Base-by-base conservation (phyloP, 2,888 invertebrate species). In the Cryptus armator region DNA sequence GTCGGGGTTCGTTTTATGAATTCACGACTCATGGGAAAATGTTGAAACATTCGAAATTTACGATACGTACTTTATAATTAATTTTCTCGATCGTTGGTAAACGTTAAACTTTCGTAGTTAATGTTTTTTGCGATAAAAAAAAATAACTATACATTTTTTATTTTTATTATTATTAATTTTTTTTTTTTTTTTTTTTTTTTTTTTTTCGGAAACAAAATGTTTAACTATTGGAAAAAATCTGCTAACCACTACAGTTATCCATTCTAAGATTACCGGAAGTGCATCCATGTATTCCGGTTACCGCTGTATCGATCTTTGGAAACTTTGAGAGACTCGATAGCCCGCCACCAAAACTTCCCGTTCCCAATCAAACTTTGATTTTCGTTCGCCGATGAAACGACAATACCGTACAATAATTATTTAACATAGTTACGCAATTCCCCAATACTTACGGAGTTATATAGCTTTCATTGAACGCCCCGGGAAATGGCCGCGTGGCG, bases 331-430 rank as follows among this genome's bases (percentile, higher is more conserved):
- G 37, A 62, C 62, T 62, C 29, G 12, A 29, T 37, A 12, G 12
- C 10, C 37, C 29, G 37, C n/a, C 62, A 5, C 37, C 37, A 9
- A 16, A 62, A 12, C 62, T 62, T 14, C 19, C 71, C 16, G 37
- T 71, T 46, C 5, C 16, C 48, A 62, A 64, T 75, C 10, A 66
- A 51, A 66, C 14, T 10, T 66, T 9, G n/a, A 70, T 71, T 80
- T 37, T 32, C 67, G 29, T 16, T 44, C 64, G 24, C 48, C 10
- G 1, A 56, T 0, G 12, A 56, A 5, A 19, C 62, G 76, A 91
- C 91, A 92, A 92, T 92, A 85, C 78, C 78, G 74, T 79, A 87
- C 82, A 89, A 90, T 90, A 87, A 86, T 86, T 85, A 87, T 72
- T 86, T 90, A 88, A 90, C 88, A 87, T 86, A 79, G 86, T 90